Conservation (phyloP, 92 coral and sea anemone genomes). For the Paramuricea clavata region DNA sequence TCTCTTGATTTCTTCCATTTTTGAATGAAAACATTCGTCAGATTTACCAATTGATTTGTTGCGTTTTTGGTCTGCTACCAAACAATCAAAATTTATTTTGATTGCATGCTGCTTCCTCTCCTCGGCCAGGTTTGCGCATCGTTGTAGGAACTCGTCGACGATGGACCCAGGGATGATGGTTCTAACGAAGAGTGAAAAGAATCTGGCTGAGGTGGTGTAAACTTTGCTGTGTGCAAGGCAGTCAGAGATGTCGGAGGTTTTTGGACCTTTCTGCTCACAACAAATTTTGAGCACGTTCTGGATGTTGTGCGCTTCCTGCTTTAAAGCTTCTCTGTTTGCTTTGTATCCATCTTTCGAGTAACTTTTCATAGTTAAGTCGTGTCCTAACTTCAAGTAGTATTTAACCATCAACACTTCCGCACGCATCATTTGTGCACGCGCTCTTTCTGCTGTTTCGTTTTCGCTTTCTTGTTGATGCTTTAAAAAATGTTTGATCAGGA, state of each 20-base stretch:
- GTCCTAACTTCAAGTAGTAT: neutral
- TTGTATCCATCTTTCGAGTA: constrained; percentile 18
- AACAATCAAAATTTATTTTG: neutral
- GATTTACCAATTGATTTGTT: neutral
- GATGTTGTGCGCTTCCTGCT: neutral
- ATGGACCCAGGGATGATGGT: neutral
- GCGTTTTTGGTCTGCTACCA: neutral
- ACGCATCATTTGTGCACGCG: neutral
- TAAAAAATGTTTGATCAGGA: neutral
- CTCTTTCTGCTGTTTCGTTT: neutral
- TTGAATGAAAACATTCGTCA: neutral
- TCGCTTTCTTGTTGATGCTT: neutral
- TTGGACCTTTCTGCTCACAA: neutral
- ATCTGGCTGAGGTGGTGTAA: constrained; percentile 10
- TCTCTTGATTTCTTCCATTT: neutral
- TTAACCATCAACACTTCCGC: constrained; percentile 6
- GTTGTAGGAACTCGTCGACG: neutral
- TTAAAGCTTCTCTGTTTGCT: constrained; percentile 18
- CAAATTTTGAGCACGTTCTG: constrained; percentile 11
- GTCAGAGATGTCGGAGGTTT: constrained; percentile 2
- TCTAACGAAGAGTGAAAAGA: neutral
- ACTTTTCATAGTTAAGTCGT: neutral
- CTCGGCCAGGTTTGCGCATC: constrained; percentile 1
- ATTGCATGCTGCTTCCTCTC: neutral
- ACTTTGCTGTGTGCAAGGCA: constrained; percentile 6